Percentiles rank a stretch among this genome's conserved stretches.
These are phyloP conservation scores for Nycticorax nycticorax DNA, from an alignment of 2,113 vertebrate species.

Conservation along the genomic window DNA sequence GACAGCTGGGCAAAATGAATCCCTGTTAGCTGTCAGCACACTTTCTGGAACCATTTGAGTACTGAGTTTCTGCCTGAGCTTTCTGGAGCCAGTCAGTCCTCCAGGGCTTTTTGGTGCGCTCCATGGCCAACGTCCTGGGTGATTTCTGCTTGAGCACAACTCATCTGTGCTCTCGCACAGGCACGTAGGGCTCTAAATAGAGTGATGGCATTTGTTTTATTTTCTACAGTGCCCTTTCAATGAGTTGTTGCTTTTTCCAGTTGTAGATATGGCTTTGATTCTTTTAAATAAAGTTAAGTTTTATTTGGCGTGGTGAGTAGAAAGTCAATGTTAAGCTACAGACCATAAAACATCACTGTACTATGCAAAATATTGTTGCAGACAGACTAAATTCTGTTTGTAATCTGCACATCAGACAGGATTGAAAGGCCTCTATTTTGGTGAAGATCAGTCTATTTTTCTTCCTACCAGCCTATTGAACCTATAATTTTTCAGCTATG, in stretches of 20 bases:
- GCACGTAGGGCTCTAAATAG: background rate
- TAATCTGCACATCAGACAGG: background rate
- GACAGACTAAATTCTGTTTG: background rate
- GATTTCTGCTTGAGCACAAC: background rate
- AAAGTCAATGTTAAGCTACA: background rate
- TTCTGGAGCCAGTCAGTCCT: background rate
- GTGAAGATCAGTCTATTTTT: background rate
- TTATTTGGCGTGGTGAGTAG: background rate
- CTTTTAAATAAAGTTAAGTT: background rate
- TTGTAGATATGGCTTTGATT: background rate
- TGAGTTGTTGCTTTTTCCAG: background rate
- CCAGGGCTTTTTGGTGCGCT: background rate
- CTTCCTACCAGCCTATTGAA: background rate
- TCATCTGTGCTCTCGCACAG: background rate
- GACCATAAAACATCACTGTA: background rate
- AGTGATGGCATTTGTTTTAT: background rate
- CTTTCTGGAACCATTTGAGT: background rate
- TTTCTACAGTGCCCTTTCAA: background rate
- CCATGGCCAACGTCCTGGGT: background rate
- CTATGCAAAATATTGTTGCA: background rate
- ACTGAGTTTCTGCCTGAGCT: background rate
- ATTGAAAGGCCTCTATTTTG: background rate
- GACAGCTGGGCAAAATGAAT: background rate
- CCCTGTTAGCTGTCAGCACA: background rate
- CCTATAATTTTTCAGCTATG: background rate